Evolutionary conservation across 1,140 invertebrate species (phyloP), one percentile per base, ranked within the genome.

Genomic region (Acromyrmex echinatior): DNA sequence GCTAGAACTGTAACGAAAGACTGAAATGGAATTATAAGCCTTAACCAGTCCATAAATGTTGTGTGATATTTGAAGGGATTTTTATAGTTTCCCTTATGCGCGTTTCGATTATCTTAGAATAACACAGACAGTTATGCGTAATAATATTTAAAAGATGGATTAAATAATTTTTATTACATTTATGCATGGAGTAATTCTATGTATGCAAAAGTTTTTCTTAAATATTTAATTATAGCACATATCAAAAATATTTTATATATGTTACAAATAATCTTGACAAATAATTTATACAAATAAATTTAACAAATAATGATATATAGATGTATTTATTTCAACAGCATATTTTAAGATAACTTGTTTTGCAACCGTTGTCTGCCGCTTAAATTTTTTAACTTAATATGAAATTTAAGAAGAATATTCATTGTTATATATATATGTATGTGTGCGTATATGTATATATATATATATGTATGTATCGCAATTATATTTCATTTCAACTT

Each of bases 11-110:
- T 51, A 87, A 74, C 28, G 25, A 87, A 25, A 86, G 90, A 82
- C 77, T 86, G 63, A 77, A 81, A 77, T 66, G 73, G 58, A 56
- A 80, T 71, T 84, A 80, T 87, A 79, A 79, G 80, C 68, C 39
- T 86, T 86, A 82, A 76, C 10, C 60, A 68, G 53, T 76, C 35
- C 76, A 86, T 51, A 63, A 84, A 74, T 85, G 66, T 78, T 65
- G 86, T 91, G 90, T 91, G 87, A 91, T 91, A 91, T 25, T 81
- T 76, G 77, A 16, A 79, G 87, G 56, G 84, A 88, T 71, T 74
- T 91, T 87, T 71, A 76, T 25, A 78, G 53, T 70, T 86, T 88
- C 78, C 79, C 81, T 88, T 86, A 86, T 56, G 58, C 73, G 82
- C 53, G 51, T 58, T 49, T 66, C 1, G 25, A 21, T 78, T 81